A percentile compares a stretch with the other conserved stretches of the same genome.
Evolutionary conservation across 2,797 vertebrate genomes (phyloP).

Genomic region (Pogoniulus pusillus): DNA sequence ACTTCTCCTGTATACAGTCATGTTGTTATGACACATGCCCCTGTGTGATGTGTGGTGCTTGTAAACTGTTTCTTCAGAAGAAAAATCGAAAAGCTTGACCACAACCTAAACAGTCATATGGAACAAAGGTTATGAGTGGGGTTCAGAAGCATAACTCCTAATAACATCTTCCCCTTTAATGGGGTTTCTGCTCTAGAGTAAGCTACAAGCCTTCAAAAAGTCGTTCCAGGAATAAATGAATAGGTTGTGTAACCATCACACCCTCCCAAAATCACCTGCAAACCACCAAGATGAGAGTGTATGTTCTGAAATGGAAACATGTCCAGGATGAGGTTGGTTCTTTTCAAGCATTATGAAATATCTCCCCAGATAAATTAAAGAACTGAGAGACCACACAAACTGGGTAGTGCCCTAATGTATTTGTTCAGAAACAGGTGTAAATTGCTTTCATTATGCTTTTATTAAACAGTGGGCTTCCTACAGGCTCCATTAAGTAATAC

Average conservation of each 20-base stretch:
- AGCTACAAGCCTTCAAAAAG: neutral
- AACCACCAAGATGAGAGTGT: neutral
- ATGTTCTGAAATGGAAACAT: neutral
- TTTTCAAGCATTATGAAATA: neutral
- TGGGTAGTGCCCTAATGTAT: neutral
- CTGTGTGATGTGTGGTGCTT: neutral
- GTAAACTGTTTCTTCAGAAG: neutral
- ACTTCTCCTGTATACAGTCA: neutral
- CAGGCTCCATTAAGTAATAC: neutral
- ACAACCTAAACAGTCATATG: neutral
- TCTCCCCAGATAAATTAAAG: neutral
- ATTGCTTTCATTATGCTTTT: slow-evolving; percentile 56
- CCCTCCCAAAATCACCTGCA: neutral
- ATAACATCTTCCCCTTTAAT: neutral
- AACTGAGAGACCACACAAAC: neutral
- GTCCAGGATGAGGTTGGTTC: neutral
- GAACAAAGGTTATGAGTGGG: neutral
- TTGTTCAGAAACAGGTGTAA: slow-evolving; percentile 34
- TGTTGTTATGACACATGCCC: neutral
- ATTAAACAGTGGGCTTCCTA: slow-evolving; percentile 49
- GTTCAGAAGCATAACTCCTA: neutral
- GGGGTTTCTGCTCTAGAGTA: neutral
- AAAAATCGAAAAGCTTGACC: neutral
- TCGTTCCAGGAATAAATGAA: neutral
- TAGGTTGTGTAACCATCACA: neutral